phyloP scores from a whole-genome alignment of 2,797 vertebrate genomes.

The Hemibagrus guttatus region DNA sequence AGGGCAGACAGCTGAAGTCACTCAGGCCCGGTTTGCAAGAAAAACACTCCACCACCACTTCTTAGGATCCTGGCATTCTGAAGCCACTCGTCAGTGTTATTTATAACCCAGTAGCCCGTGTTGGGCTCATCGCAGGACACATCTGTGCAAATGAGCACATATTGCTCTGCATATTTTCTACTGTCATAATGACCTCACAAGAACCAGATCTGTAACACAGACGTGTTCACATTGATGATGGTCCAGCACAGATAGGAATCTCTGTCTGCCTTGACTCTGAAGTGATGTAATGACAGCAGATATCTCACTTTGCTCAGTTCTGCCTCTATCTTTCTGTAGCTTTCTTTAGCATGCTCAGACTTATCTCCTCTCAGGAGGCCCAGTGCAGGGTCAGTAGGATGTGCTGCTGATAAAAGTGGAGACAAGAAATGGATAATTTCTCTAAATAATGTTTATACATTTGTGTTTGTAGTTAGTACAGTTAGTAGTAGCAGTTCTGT shows the following conservation, averaged over 20 bases:
- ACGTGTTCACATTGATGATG: slow-evolving; percentile 5
- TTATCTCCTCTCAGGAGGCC: slow-evolving; percentile 14
- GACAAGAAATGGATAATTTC: not conserved
- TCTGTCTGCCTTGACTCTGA: slow-evolving; percentile 7
- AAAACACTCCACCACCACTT: slow-evolving; percentile 5
- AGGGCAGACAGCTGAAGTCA: slow-evolving; percentile 16
- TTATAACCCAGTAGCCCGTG: slow-evolving; percentile 5
- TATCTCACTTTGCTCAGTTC: slow-evolving; percentile 1
- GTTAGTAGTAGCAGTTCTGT: not conserved
- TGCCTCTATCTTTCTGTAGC: not conserved
- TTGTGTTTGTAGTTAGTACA: no score
- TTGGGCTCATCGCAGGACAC: slow-evolving; percentile 19
- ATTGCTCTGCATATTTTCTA: slow-evolving; percentile 33
- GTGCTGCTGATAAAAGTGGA: not conserved
- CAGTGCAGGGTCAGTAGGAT: not conserved
- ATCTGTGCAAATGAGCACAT: slow-evolving; percentile 43
- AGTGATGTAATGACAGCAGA: slow-evolving; percentile 39
- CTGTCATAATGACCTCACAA: slow-evolving; percentile 44
- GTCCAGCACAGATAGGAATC: slow-evolving; percentile 16
- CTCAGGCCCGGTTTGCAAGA: slow-evolving; percentile 1
- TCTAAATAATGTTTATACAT: not conserved
- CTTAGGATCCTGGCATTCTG: not conserved
- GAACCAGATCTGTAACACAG: not conserved
- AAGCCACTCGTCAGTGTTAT: slow-evolving; percentile 29
- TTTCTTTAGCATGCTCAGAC: not conserved